phyloP scores from a whole-genome alignment of 2,113 vertebrate species.

The Microtus ochrogaster region DNA sequence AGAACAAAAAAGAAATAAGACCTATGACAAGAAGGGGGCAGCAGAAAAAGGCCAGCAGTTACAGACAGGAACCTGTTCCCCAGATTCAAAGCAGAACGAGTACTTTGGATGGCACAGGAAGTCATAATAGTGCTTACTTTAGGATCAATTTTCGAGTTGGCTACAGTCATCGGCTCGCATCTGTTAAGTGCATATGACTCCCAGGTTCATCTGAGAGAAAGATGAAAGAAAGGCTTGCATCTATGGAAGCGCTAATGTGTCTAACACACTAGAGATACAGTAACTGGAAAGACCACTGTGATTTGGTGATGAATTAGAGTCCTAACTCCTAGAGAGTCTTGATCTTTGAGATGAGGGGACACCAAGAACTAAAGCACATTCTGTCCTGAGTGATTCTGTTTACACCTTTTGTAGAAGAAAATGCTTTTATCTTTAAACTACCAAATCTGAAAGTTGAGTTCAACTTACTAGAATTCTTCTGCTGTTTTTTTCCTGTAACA shows the following conservation, averaged over 20 bases:
- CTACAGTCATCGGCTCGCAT: not conserved
- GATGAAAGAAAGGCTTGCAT: not conserved
- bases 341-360: constrained; percentile 33
- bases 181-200: not conserved
- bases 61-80: not conserved
- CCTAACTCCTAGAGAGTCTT: constrained; percentile 43
- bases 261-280: not conserved
- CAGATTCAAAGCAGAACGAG: not conserved
- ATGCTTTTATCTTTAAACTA: constrained; percentile 52
- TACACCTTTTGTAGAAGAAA: constrained; percentile 50
- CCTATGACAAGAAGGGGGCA: not conserved
- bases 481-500: constrained; percentile 9
- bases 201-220: not conserved
- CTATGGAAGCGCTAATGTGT: not conserved
- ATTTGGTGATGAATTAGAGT: not conserved
- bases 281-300: not conserved
- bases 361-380: not conserved
- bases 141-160: constrained; percentile 44
- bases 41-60: not conserved
- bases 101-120: not conserved
- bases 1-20: not conserved
- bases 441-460: constrained; percentile 62
- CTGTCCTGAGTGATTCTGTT: constrained; percentile 54
- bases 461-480: constrained; percentile 50
- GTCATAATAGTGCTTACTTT: not conserved